phyloP scores from a whole-genome alignment of 2,888 invertebrate genomes.

The Marasmarcha lunaedactyla region DNA sequence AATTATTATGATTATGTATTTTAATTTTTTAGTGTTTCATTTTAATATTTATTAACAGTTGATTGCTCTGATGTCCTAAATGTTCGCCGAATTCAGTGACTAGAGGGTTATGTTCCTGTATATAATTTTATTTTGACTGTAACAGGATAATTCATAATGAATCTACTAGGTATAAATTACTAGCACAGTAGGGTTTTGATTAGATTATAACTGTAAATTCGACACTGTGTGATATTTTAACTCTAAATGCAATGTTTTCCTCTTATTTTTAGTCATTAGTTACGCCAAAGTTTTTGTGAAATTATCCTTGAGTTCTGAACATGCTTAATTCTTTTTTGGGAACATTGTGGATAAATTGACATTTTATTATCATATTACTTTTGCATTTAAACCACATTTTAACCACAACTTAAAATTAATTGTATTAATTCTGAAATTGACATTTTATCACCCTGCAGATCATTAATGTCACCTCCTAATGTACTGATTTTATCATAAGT shows the following conservation, averaged over 20 bases:
- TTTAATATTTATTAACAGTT: neutral
- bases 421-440: too few relatives aligned
- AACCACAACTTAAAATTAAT: too few relatives aligned
- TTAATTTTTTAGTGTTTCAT: neutral
- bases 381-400: too few relatives aligned
- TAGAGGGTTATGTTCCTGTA: slow-evolving; percentile 24
- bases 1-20: neutral
- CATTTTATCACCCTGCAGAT: neutral
- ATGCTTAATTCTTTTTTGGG: too few relatives aligned
- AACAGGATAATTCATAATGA: slow-evolving; percentile 3
- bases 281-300: neutral
- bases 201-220: slow-evolving; percentile 1
- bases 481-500: slow-evolving; percentile 13
- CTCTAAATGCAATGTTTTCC: neutral
- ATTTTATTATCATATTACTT: too few relatives aligned
- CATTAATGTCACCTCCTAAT: slow-evolving; percentile 14
- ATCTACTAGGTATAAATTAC: neutral
- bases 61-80: slow-evolving; percentile 1
- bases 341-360: too few relatives aligned
- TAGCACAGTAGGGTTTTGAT: neutral
- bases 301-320: neutral
- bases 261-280: neutral
- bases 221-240: neutral
- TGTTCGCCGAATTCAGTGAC: slow-evolving; percentile 12
- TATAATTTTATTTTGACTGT: slow-evolving; percentile 29